phyloP scores from a whole-genome alignment of 2,888 invertebrate genomes.

The Ophion obscuratus region DNA sequence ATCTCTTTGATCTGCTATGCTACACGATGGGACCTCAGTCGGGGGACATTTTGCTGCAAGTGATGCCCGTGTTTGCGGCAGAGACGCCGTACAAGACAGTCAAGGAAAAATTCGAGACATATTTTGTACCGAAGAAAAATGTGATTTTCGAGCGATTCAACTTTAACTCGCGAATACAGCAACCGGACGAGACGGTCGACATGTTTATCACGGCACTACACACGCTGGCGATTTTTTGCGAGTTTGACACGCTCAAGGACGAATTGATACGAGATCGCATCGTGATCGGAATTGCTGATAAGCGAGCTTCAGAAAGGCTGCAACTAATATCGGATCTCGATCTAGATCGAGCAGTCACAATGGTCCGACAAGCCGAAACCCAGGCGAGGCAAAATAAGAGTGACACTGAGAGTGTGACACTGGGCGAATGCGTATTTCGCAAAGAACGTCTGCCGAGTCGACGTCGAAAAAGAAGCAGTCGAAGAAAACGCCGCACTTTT shows the following conservation, averaged over 20 bases:
- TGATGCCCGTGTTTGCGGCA: conserved; percentile 34
- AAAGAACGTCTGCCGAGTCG: conserved; percentile 33
- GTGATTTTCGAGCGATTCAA: conserved; percentile 67
- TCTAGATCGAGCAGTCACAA: conserved; percentile 63
- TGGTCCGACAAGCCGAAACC: conserved; percentile 66
- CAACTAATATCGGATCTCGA: conserved; percentile 66
- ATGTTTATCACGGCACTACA: conserved; percentile 69
- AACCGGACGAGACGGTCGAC: conserved; percentile 52
- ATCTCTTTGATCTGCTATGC: conserved; percentile 69
- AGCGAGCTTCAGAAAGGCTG: conserved; percentile 67
- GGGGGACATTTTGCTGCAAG: conserved; percentile 65
- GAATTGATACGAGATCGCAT: conserved; percentile 74
- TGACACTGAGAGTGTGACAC: conserved; percentile 65
- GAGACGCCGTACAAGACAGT: neutral
- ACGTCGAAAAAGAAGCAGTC: conserved; percentile 6
- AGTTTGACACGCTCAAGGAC: conserved; percentile 69
- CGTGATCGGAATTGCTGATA: conserved; percentile 71
- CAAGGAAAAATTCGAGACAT: neutral
- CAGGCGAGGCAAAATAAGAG: conserved; percentile 59
- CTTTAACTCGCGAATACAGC: conserved; percentile 67
- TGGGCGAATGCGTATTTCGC: conserved; percentile 66
- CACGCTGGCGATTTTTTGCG: conserved; percentile 68
- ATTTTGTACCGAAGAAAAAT: conserved; percentile 60
- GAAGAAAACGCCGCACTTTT: neutral
- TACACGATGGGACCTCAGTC: conserved; percentile 70